Evolutionary conservation across 2,113 vertebrate genomes (phyloP), one percentile per base, ranked within the genome.

Genomic region (Seriola dumerili): DNA sequence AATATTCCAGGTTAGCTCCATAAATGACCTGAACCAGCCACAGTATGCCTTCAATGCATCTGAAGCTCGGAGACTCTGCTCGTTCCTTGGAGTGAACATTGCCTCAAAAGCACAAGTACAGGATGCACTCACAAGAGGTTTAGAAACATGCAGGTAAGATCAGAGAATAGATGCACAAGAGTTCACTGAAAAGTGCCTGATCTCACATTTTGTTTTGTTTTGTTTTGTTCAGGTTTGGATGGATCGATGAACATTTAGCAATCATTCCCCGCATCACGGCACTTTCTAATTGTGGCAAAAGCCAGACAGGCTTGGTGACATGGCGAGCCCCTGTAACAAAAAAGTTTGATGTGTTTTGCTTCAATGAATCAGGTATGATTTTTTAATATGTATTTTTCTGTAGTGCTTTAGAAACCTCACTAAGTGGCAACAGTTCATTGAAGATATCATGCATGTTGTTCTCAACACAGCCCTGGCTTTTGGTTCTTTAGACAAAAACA

Each of bases 91-190:
- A 16, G 88, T 97, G 32, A 84, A 68, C 36, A 14, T 98, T 16
- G 97, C 97, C 81, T 95, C 90, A 44, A 96, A 93, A 90, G 59
- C 85, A 0, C 95, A 98, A 79, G 91, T 99, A 12, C 74, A 92
- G 57, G 77, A 73, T 8, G 97, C 98, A 11, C 62, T 89, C n/a
- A 72, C 13, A 0, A 80, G 86, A 42, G 96, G 96, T 48, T 96
- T 97, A 52, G 96, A 99, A 90, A 98, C 96, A 0, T 99, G 98
- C 97, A 98, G 94, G 98, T 99, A 85, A 80, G 85, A 75, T n/a
- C 34, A 62, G 54, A 68, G 38, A 10, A 8, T 12, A 42, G 3
- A 25, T 54, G 12, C 14, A 64, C 14, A 21, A 3, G 3, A 68
- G 13, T 48, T 44, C 3, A 12, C 8, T 16, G 17, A 32, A 58